Evolutionary conservation across 2,888 invertebrate genomes (phyloP), one percentile per base, ranked within the genome.

Genomic region (Netelia inedita): DNA sequence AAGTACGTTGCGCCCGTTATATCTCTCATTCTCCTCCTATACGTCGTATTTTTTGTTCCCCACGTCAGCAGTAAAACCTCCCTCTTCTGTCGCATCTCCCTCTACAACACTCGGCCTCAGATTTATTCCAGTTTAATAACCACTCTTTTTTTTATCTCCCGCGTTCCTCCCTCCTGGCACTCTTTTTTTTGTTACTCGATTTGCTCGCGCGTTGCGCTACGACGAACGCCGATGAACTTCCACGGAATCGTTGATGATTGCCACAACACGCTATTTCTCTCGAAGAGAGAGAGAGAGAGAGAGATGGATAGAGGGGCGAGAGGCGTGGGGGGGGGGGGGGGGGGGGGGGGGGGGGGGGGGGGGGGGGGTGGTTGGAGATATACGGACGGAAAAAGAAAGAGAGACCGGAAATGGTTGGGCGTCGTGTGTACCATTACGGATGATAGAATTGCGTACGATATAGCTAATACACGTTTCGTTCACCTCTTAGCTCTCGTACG

Each of bases 161-260:
- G 53, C 21, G 68, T 57, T 50, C 21, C 3, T 66, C 21, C 55
- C 10, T 23, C 35, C 8, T 53, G 63, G 43, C 50, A 21, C 10
- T 71, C 46, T 46, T 14, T 72, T 68, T 46, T 65, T 73, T 78
- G 66, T 55, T 53, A 9, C 57, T 50, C 23, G 46, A 85, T 85
- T 86, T 89, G 85, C 74, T 84, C 86, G 73, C 76, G 82, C 86
- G 80, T 81, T 80, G 86, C 85, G 73, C 59, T 82, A 85, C 83
- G 86, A 85, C 80, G 71, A 83, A 87, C 84, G 87, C 86, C 85
- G 86, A 86, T 87, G 83, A 89, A 88, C 80, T 89, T 88, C 85
- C 83, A 79, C 86, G 86, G 87, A 88, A 87, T 88, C 88, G 85
- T 82, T 82, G 85, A 85, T 82, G 85, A 85, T 85, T 85, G 82